Conservation (phyloP, 2,797 vertebrate species). For the Salarias fasciatus region DNA sequence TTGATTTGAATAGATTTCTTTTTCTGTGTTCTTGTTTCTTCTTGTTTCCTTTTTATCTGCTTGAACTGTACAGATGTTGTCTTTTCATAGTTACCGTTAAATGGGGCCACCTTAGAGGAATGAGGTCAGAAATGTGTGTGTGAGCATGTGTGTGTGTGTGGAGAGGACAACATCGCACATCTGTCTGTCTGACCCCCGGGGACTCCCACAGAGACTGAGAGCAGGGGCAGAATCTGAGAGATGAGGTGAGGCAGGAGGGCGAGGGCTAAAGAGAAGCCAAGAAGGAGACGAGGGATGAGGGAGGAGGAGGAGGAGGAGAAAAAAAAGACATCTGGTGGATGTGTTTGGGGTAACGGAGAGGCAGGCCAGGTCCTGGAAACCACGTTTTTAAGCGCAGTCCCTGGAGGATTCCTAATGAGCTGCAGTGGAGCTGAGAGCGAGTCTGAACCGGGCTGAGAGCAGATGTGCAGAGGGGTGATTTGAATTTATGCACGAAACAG, state of each 20-base stretch:
- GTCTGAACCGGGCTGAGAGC: conserved; percentile 50
- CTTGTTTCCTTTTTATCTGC: neutral
- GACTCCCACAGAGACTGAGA: conserved; percentile 34
- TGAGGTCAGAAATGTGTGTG: conserved; percentile 52
- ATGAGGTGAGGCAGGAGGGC: conserved; percentile 45
- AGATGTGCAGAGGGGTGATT: conserved; percentile 52
- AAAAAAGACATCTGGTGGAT: conserved; percentile 62
- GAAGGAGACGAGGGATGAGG: conserved; percentile 17
- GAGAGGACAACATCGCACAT: conserved; percentile 43
- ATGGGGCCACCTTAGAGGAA: conserved; percentile 51
- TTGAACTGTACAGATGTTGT: conserved; percentile 52
- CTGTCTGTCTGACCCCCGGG: conserved; percentile 62
- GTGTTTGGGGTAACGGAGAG: conserved; percentile 22
- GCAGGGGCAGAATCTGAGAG: conserved; percentile 29
- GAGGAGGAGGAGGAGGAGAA: conserved; percentile 2
- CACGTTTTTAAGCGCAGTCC: conserved; percentile 31
- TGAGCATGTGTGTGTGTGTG: conserved; percentile 14
- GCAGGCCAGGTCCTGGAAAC: conserved; percentile 30
- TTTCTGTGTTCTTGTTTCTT: too few species aligned
- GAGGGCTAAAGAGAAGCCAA: conserved; percentile 55
- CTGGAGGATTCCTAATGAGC: conserved; percentile 64
- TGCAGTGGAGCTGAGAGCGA: conserved; percentile 44
- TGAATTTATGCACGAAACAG: conserved; percentile 26
- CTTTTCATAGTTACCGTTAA: conserved; percentile 40
- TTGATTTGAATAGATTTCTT: too few species aligned